Evolutionary conservation across 2,888 invertebrate genomes (phyloP).

Genomic region (Dolichopus griseipennis): DNA sequence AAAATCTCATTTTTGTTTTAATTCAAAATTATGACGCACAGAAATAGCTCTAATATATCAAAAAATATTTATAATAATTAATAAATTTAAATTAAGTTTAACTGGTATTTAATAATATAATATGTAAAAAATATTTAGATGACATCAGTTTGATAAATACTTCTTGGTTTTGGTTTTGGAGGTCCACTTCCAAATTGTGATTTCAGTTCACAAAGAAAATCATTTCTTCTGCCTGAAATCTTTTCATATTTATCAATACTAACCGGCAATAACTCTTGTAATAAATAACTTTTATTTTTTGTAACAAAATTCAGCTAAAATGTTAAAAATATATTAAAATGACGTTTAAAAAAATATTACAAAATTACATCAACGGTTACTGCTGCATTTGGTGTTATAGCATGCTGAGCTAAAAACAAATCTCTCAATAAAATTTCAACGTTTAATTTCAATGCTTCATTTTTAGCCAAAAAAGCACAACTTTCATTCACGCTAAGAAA

Average conservation of each 20-base stretch:
- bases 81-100: too few species aligned
- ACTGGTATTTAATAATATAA: too few species aligned
- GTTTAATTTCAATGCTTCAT: slow-evolving; percentile 35
- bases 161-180: slow-evolving; percentile 41
- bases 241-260: slow-evolving; percentile 37
- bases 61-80: too few species aligned
- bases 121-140: slow-evolving; percentile 27
- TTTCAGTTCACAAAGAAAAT: slow-evolving; percentile 31
- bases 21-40: too few species aligned
- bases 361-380: slow-evolving; percentile 39
- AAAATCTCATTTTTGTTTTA: too few species aligned
- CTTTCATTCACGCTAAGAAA: slow-evolving; percentile 38
- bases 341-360: slow-evolving; percentile 10
- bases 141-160: slow-evolving; percentile 42
- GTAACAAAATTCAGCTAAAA: slow-evolving; percentile 41
- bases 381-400: slow-evolving; percentile 35
- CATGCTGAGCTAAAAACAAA: slow-evolving; percentile 38
- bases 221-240: slow-evolving; percentile 33
- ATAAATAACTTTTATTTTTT: slow-evolving; percentile 38
- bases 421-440: slow-evolving; percentile 36
- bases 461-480: slow-evolving; percentile 40
- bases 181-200: slow-evolving; percentile 28
- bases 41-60: too few species aligned
- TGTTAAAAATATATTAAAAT: slow-evolving; percentile 10
- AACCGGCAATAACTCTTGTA: slow-evolving; percentile 38